phyloP scores from a whole-genome alignment of 35 echinoderm and acorn worm species.

The Lytechinus pictus region DNA sequence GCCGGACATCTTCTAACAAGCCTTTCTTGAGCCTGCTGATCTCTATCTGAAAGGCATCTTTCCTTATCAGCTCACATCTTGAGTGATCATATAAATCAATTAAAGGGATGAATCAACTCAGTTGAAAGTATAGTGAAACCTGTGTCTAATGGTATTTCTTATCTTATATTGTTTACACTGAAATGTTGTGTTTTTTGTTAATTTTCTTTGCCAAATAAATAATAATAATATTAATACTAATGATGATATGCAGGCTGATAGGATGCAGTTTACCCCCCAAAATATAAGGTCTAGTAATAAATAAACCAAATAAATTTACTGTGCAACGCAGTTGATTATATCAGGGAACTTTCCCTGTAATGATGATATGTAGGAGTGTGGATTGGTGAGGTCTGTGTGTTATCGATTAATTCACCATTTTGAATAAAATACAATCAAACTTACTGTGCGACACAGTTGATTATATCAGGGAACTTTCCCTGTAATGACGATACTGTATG shows the following conservation, averaged over 20 bases:
- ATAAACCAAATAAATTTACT: too few relatives aligned
- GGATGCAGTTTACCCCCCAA: too few relatives aligned
- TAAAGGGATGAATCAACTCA: not conserved
- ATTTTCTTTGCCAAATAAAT: too few relatives aligned
- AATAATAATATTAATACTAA: too few relatives aligned
- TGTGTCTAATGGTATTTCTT: too few relatives aligned
- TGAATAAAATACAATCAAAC: too few relatives aligned
- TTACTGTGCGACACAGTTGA: constrained; percentile 47
- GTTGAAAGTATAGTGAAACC: too few relatives aligned
- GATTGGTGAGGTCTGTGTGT: constrained; percentile 45
- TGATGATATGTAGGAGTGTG: constrained; percentile 58
- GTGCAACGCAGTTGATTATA: constrained; percentile 16
- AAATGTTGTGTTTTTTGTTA: too few relatives aligned
- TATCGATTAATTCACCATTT: too few relatives aligned
- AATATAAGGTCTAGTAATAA: too few relatives aligned
- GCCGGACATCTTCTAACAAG: constrained; percentile 64
- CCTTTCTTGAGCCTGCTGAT: constrained; percentile 61
- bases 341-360: constrained; percentile 87
- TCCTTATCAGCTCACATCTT: constrained; percentile 64
- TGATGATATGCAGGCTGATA: too few relatives aligned
- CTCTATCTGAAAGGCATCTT: constrained; percentile 73
- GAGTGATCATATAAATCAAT: not conserved
- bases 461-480: constrained; percentile 85
- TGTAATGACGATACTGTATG: constrained; percentile 70
- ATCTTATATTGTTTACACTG: too few relatives aligned